Conservation (phyloP, 2,113 vertebrate species). For the Microcebus tavaratra region DNA sequence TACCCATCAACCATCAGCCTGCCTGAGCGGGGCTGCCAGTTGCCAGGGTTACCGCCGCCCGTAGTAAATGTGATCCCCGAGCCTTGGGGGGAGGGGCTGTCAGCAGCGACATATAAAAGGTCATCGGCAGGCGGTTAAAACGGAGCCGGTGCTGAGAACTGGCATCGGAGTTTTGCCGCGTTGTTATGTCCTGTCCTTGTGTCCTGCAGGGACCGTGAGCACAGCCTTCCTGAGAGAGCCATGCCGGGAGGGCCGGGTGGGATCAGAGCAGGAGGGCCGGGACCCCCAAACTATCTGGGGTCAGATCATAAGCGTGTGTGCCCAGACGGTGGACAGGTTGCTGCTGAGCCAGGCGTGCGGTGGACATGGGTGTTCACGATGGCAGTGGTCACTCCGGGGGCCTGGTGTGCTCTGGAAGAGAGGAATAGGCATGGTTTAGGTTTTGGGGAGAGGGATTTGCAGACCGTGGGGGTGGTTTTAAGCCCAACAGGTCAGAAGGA, state of each 20-base stretch:
- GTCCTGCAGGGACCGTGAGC: background rate
- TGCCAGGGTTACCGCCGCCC: slow-evolving; percentile 79
- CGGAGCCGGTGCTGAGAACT: background rate
- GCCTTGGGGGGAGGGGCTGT: slow-evolving; percentile 1
- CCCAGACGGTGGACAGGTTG: background rate
- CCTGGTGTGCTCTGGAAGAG: background rate
- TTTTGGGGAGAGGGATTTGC: background rate
- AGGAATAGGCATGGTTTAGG: background rate
- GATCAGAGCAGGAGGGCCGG: background rate
- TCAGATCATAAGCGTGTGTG: fast-evolving
- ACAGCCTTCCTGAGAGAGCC: background rate
- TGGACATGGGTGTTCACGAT: too few relatives aligned
- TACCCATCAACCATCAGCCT: slow-evolving; percentile 84
- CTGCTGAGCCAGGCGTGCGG: too few relatives aligned
- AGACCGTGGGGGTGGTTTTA: background rate
- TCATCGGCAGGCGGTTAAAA: slow-evolving; percentile 55
- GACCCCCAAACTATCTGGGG: too few relatives aligned
- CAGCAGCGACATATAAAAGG: background rate
- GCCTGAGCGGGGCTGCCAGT: slow-evolving; percentile 58
- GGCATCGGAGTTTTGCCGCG: fast-evolving
- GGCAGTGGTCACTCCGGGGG: fast-evolving
- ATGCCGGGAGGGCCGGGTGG: background rate
- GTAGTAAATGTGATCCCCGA: slow-evolving; percentile 79
- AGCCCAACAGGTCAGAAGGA: background rate
- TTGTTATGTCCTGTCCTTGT: background rate